phyloP scores from a whole-genome alignment of 2,113 vertebrate genomes.

The Collichthys lucidus region DNA sequence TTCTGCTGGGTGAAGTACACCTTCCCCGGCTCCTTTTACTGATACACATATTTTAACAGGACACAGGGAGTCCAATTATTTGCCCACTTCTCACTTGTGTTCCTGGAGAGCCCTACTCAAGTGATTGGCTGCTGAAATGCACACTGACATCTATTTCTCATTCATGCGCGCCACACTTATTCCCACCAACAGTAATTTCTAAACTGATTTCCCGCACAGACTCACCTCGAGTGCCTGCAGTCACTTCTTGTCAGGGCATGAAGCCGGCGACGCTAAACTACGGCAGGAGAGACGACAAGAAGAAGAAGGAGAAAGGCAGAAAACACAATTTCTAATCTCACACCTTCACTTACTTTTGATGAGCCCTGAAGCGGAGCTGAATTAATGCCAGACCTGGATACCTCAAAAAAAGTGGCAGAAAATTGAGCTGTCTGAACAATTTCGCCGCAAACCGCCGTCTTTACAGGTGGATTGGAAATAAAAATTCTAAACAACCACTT shows the following conservation, averaged over 20 bases:
- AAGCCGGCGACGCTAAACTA: constrained; percentile 46
- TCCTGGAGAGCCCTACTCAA: constrained; percentile 81
- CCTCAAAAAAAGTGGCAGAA: constrained; percentile 58
- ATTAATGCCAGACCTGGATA: constrained; percentile 75
- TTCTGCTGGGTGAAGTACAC: constrained; percentile 58
- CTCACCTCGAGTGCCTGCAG: constrained; percentile 75
- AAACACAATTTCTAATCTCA: constrained; percentile 75
- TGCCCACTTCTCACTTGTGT: constrained; percentile 70
- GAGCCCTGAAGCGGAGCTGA: constrained; percentile 70
- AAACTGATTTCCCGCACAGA: constrained; percentile 77
- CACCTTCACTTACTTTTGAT: constrained; percentile 81
- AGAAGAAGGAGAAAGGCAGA: neutral
- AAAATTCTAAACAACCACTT: constrained; percentile 47
- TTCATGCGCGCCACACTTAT: constrained; percentile 70
- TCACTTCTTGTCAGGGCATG: constrained; percentile 78
- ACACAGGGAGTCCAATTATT: constrained; percentile 77
- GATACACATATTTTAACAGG: constrained; percentile 71
- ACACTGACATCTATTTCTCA: constrained; percentile 77
- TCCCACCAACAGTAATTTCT: constrained; percentile 79
- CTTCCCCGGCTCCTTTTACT: constrained; percentile 59
- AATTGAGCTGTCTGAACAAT: constrained; percentile 61
- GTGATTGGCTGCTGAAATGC: constrained; percentile 84
- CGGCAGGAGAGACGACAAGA: neutral
- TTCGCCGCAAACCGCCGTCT: constrained; percentile 43
- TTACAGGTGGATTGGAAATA: constrained; percentile 60